These are phyloP conservation scores for Pseudopleuronectes americanus DNA, from an alignment of 2,797 vertebrate genomes.

Conservation along the genomic window DNA sequence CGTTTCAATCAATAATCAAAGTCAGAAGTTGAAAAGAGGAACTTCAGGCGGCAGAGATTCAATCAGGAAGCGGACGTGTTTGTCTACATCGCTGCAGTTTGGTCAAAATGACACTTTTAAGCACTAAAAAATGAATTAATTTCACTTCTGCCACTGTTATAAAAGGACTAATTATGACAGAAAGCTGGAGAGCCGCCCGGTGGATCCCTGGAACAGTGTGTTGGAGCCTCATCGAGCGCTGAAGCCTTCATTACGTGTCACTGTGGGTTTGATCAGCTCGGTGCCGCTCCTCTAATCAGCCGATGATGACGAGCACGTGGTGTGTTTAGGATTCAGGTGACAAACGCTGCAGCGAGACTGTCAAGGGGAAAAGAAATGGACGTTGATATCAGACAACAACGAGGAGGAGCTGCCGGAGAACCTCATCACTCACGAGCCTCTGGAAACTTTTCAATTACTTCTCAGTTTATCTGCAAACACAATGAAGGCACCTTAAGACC, in stretches of 20 bases:
- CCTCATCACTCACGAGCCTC: background rate
- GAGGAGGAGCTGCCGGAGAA: background rate
- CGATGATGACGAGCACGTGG: conserved; percentile 41
- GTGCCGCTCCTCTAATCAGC: conserved; percentile 58
- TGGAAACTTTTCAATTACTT: background rate
- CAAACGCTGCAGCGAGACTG: conserved; percentile 20
- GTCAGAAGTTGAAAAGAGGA: too few relatives aligned
- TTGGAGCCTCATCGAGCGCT: background rate
- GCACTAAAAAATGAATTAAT: conserved; percentile 44
- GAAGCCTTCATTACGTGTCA: conserved; percentile 52
- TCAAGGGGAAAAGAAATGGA: background rate
- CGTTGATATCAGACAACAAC: background rate
- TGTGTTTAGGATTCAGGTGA: too few relatives aligned
- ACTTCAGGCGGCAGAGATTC: too few relatives aligned
- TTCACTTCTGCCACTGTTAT: conserved; percentile 42
- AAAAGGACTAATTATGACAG: conserved; percentile 58
- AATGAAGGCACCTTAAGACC: background rate
- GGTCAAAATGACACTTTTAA: conserved; percentile 32
- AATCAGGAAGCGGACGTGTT: conserved; percentile 2
- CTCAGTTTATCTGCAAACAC: background rate
- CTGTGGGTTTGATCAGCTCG: conserved; percentile 47
- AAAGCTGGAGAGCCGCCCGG: conserved; percentile 55
- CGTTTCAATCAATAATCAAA: conserved; percentile 12
- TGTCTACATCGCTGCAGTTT: conserved; percentile 41
- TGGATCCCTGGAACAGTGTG: conserved; percentile 25